Base-by-base conservation (phyloP, 2,113 vertebrate genomes). In the Sinosuthora webbiana region DNA sequence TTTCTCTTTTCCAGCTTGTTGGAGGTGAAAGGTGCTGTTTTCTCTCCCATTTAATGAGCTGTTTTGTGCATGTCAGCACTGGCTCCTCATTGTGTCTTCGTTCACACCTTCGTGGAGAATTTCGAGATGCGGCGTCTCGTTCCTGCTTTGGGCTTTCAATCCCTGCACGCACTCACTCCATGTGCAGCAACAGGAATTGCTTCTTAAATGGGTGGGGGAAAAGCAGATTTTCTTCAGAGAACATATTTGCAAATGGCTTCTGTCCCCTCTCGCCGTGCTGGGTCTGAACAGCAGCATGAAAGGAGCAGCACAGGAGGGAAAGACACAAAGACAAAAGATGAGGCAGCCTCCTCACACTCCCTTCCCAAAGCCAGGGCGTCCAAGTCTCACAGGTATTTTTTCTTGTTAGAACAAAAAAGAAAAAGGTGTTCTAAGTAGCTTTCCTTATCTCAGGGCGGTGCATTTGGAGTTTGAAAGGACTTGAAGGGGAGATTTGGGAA, bases 1-100 rank as follows among this genome's bases (percentile, higher is more conserved):
- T 90, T 93, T 80, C 67, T 69, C 57, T 81, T 69, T 73, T 41
- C n/a, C 83, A 86, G 85, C 84, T 57, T 76, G 77, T 56, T 1
- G 0, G 83, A 65, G 94, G 85, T 90, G 92, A 96, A 83, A 95
- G 91, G 93, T 90, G 85, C 68, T 62, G 2, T 3, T 80, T 95
- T 90, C 57, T 83, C 71, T 93, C 75, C 73, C 63, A 4, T 33
- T 3, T 88, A 95, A 87, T 71, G 91, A 92, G 89, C 56, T 89
- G 83, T 0, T 91, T 31, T 44, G 70, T 89, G 87, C 52, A 12
- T 41, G 60, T 86, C 79, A 57, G 91, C 79, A 6, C 67, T 9
- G 45, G 83, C 79, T 90, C 69, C 0, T 19, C 2, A 6, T 71
- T 78, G 85, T 85, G 73, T 41, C 85, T 47, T 16, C 10, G 2